Conservation (phyloP, 2,888 invertebrate genomes). For the Mesorhabditis belari region DNA sequence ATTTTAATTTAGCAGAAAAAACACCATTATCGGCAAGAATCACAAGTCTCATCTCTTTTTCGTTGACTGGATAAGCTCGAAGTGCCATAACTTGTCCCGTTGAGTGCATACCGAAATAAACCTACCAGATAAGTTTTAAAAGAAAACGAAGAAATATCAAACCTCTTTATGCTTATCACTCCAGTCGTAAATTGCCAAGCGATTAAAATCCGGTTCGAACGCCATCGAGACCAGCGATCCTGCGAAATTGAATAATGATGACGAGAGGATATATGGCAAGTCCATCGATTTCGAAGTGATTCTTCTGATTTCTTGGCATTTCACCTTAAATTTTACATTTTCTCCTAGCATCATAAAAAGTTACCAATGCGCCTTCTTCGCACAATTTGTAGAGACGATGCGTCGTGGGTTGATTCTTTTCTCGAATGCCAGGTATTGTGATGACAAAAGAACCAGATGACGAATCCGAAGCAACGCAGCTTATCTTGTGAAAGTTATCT, state of each 20-base stretch:
- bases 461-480: not conserved
- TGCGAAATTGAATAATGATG: not conserved
- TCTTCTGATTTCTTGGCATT: not conserved
- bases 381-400: not conserved
- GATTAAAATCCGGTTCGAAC: not conserved
- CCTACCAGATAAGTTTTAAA: too few relatives aligned
- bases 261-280: not conserved
- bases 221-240: not conserved
- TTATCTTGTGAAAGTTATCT: not conserved
- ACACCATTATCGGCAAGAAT: not conserved
- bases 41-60: not conserved
- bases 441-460: not conserved
- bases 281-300: not conserved
- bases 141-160: too few relatives aligned
- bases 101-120: too few relatives aligned
- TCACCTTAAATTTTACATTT: not conserved
- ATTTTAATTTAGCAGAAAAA: too few relatives aligned
- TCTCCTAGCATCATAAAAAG: not conserved
- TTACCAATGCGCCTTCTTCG: not conserved
- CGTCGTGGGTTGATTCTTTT: too few relatives aligned
- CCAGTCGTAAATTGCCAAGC: not conserved
- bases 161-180: not conserved
- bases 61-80: not conserved
- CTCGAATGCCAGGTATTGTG: not conserved
- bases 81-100: not conserved